Evolutionary conservation across 2,888 invertebrate species (phyloP).

Genomic region (Plebejus anna): DNA sequence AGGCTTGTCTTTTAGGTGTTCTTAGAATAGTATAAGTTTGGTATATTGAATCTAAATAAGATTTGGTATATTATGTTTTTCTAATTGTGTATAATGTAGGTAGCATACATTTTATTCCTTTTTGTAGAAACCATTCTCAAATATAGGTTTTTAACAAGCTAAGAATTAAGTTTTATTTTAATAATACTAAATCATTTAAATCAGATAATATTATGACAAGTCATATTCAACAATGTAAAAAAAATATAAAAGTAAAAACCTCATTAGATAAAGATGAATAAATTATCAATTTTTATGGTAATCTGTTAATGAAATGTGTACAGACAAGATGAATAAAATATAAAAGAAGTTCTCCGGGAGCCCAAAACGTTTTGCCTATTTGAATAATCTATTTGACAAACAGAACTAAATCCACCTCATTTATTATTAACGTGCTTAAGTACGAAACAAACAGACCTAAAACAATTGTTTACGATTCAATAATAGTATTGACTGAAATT

Average conservation of each 20-base stretch:
- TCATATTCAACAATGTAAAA: neutral
- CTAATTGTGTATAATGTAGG: no score
- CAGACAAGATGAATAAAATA: constrained; percentile 77
- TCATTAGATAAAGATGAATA: constrained; percentile 36
- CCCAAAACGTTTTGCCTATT: constrained; percentile 77
- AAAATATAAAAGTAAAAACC: neutral
- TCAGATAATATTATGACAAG: no score
- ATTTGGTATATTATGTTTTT: neutral
- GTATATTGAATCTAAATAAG: neutral
- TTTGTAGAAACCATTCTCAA: no score
- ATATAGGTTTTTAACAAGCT: no score
- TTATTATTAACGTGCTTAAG: constrained; percentile 73
- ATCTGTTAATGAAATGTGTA: constrained; percentile 63
- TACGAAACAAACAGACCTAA: constrained; percentile 42
- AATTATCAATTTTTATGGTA: constrained; percentile 51
- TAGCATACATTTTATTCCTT: no score
- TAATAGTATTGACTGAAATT: constrained; percentile 9
- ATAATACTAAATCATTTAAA: no score
- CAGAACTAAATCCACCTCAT: constrained; percentile 75
- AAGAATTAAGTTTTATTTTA: no score
- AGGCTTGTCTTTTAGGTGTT: constrained; percentile 21
- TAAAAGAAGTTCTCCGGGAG: constrained; percentile 74
- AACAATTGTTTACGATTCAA: constrained; percentile 22
- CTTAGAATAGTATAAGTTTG: neutral
- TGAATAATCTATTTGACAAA: constrained; percentile 79